Conservation (phyloP, 2,113 vertebrate species). For the Anser brachyrhynchus region DNA sequence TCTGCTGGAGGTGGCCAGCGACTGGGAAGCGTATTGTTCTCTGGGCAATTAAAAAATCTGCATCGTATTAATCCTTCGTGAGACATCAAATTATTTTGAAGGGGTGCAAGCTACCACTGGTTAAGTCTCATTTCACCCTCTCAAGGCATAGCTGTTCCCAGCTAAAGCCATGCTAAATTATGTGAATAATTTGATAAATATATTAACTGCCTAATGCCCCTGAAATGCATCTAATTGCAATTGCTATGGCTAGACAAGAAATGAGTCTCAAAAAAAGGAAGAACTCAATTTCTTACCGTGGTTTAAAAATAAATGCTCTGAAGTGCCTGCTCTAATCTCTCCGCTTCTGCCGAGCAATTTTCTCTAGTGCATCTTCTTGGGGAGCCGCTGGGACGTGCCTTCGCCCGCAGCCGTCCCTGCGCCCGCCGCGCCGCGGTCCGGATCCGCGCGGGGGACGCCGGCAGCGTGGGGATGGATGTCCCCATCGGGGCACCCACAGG, state of each 20-base stretch:
- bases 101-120: neutral
- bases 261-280: neutral
- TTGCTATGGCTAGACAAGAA: slow-evolving; percentile 49
- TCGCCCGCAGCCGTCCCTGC: rapidly evolving
- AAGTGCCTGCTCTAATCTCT: neutral
- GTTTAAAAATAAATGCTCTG: neutral
- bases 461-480: neutral
- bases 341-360: neutral
- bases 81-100: neutral
- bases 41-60: neutral
- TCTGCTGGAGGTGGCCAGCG: neutral
- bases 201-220: slow-evolving; percentile 58
- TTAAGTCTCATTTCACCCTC: slow-evolving; percentile 25
- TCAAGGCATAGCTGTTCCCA: neutral
- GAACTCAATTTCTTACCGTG: neutral
- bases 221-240: slow-evolving; percentile 62
- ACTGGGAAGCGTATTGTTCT: neutral
- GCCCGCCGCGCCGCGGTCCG: rapidly evolving
- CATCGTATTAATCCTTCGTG: neutral
- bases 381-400: neutral
- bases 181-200: slow-evolving; percentile 58
- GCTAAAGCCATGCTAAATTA: slow-evolving; percentile 40
- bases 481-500: rapidly evolving
- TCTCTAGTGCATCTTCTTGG: neutral
- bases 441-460: neutral